These are phyloP conservation scores for Solenopsis fugax DNA, from an alignment of 1,140 invertebrate species.

Conservation along the genomic window DNA sequence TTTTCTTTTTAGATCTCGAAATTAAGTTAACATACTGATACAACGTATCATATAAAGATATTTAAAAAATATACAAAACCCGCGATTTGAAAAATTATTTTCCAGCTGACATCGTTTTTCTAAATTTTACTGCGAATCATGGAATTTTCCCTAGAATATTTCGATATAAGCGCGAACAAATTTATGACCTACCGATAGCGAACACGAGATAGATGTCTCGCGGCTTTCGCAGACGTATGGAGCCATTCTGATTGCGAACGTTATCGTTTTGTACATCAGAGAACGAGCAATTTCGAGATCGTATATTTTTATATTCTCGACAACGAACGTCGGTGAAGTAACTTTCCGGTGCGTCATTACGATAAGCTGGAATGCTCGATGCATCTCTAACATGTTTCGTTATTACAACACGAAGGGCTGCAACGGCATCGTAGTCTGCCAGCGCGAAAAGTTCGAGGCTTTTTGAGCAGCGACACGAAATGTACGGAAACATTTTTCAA, in stretches of 20 bases:
- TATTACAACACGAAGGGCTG: neutral
- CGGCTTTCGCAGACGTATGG: conserved; percentile 9
- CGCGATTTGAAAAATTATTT: conserved; percentile 17
- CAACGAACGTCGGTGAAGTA: neutral
- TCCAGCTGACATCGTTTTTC: neutral
- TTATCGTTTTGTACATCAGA: conserved; percentile 38
- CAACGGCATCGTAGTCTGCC: neutral
- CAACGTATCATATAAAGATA: neutral
- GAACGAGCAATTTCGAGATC: conserved; percentile 11
- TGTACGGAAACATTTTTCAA: conserved; percentile 50
- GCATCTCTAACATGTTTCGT: conserved; percentile 13
- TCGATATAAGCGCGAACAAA: conserved; percentile 39
- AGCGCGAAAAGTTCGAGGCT: neutral
- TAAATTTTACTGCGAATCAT: conserved; percentile 3
- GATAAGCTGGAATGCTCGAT: conserved; percentile 3
- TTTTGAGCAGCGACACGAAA: conserved; percentile 22
- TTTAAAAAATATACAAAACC: neutral
- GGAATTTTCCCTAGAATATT: conserved; percentile 14
- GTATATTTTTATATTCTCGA: conserved; percentile 18
- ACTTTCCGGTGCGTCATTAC: neutral
- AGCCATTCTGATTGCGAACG: conserved; percentile 27
- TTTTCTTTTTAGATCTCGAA: neutral
- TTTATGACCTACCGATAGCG: conserved; percentile 43
- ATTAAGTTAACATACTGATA: neutral
- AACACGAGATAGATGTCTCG: conserved; percentile 35